phyloP scores from a whole-genome alignment of 2,113 vertebrate genomes.

The Stomatorhinus ivindoensis region DNA sequence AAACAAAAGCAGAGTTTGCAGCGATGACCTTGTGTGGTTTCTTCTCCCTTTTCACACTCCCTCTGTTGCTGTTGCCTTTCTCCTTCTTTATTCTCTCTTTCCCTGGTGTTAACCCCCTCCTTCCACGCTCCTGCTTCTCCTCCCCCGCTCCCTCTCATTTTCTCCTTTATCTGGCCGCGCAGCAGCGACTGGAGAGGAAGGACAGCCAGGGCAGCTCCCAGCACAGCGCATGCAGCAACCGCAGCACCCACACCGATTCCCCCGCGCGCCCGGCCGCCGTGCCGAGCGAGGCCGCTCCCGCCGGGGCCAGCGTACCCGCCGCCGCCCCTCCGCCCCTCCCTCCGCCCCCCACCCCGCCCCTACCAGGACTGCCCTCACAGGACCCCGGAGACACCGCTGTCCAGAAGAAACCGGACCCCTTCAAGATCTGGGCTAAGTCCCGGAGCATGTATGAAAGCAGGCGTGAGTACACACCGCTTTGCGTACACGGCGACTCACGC shows the following conservation, averaged over 20 bases:
- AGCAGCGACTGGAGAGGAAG: conserved; percentile 95
- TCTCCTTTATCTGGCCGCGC: conserved; percentile 34
- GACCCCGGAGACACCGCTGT: conserved; percentile 76
- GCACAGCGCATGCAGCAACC: conserved; percentile 92
- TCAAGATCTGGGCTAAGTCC: conserved; percentile 99
- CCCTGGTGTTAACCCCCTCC: neutral
- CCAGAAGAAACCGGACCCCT: conserved; percentile 95
- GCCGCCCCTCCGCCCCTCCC: conserved; percentile 7
- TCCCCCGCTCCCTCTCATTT: neutral
- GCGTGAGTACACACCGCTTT: conserved; percentile 71
- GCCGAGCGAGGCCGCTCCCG: conserved; percentile 59
- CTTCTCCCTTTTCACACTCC: conserved; percentile 7
- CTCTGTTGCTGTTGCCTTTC: neutral
- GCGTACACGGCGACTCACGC: neutral
- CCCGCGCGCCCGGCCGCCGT: conserved; percentile 71
- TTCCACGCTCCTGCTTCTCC: neutral
- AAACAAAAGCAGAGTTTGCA: neutral
- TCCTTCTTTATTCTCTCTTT: neutral
- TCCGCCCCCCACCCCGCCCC: conserved; percentile 56
- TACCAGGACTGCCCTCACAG: conserved; percentile 57
- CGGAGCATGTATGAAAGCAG: conserved; percentile 99
- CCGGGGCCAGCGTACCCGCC: conserved; percentile 32
- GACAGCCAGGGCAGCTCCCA: conserved; percentile 98
- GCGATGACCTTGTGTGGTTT: conserved; percentile 8
- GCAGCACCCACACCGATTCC: conserved; percentile 83